A percentile compares a stretch with the other conserved stretches of the same genome.
phyloP scores from a whole-genome alignment of 2,113 vertebrate genomes.

The Numida meleagris region DNA sequence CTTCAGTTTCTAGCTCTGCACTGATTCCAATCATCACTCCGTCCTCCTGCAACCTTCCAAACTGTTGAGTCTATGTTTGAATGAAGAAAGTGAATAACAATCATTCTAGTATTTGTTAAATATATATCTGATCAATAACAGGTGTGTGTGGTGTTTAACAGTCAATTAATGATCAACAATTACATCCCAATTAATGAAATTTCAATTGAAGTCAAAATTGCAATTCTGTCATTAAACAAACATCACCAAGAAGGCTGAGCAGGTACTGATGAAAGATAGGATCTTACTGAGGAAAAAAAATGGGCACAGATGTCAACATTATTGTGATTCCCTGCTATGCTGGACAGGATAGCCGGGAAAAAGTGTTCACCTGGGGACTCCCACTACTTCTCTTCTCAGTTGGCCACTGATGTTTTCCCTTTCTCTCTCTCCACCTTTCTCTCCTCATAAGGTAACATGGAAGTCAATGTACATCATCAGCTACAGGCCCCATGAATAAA shows the following conservation, averaged over 20 bases:
- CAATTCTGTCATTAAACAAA: neutral
- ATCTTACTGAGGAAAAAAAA: neutral
- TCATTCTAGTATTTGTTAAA: neutral
- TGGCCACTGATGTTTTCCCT: neutral
- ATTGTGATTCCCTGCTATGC: neutral
- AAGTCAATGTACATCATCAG: neutral
- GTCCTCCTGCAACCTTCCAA: neutral
- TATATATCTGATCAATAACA: neutral
- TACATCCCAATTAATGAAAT: neutral
- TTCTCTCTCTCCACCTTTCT: neutral
- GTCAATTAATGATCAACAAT: neutral
- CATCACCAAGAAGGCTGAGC: neutral
- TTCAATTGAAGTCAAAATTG: neutral
- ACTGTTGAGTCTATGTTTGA: neutral
- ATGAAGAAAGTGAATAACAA: neutral
- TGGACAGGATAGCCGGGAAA: neutral
- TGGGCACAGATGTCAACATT: fast-evolving
- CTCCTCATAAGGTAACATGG: neutral
- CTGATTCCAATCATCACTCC: neutral
- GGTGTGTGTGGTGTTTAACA: neutral
- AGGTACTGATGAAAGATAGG: neutral
- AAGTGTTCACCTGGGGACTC: neutral
- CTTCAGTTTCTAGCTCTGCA: neutral
- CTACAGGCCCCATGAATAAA: neutral
- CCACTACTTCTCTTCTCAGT: neutral